A percentile compares a stretch with the other conserved stretches of the same genome.
Evolutionary conservation across 2,113 vertebrate genomes (phyloP).

Genomic region (Salvator merianae): DNA sequence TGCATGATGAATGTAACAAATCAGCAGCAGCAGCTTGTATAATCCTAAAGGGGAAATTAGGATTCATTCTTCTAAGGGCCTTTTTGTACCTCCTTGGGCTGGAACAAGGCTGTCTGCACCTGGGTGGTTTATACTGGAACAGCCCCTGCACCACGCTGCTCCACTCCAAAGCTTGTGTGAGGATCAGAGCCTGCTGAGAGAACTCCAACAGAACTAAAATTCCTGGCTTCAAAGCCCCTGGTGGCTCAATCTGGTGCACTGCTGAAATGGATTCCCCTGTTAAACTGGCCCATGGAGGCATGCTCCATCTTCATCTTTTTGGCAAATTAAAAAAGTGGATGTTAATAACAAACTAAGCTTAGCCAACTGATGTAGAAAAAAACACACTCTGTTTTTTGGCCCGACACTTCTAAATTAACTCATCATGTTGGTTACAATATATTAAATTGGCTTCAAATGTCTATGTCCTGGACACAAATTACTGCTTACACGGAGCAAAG

Average conservation of each 20-base stretch:
- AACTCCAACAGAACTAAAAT: too few relatives aligned
- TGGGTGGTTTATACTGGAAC: not conserved
- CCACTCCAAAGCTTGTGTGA: not conserved
- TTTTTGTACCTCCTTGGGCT: too few relatives aligned
- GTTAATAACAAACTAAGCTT: not conserved
- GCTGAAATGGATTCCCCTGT: too few relatives aligned
- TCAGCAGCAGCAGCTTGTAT: not conserved
- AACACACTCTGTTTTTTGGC: too few relatives aligned
- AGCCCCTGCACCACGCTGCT: too few relatives aligned
- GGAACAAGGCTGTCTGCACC: slow-evolving; percentile 1
- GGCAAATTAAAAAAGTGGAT: too few relatives aligned
- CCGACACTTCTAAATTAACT: not conserved
- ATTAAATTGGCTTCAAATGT: slow-evolving; percentile 1
- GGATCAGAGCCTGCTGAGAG: not conserved
- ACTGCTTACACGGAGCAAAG: not conserved
- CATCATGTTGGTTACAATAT: not conserved
- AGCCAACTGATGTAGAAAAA: not conserved
- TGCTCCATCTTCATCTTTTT: not conserved
- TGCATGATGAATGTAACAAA: slow-evolving; percentile 3
- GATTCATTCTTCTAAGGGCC: slow-evolving; percentile 5
- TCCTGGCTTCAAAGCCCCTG: too few relatives aligned
- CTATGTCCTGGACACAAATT: not conserved
- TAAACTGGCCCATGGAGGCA: not conserved
- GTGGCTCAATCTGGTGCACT: too few relatives aligned
- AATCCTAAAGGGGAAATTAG: slow-evolving; percentile 39